phyloP scores from a whole-genome alignment of 2,888 invertebrate genomes.

The Eurois occulta region DNA sequence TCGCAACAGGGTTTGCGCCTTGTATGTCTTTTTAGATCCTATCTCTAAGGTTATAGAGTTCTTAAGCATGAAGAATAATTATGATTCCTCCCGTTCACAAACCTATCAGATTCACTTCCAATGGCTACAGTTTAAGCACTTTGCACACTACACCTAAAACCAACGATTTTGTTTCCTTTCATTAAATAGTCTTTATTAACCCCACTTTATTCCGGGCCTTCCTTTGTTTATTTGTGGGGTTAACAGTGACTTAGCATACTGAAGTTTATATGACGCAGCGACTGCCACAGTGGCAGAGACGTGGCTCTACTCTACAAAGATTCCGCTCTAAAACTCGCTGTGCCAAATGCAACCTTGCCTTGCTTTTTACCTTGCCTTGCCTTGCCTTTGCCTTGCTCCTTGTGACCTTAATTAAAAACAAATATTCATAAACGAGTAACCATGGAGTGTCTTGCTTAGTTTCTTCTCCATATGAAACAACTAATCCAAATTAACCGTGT shows the following conservation, averaged over 20 bases:
- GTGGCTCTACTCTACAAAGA: background rate
- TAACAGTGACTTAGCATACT: background rate
- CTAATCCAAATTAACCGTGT: too few species aligned
- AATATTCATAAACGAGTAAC: background rate
- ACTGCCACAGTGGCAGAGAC: background rate
- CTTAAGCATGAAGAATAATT: background rate
- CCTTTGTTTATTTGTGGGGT: background rate
- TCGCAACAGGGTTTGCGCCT: background rate
- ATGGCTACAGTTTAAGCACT: background rate
- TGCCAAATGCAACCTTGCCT: background rate
- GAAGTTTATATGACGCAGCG: background rate
- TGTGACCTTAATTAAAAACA: background rate
- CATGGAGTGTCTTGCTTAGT: background rate
- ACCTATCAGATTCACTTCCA: background rate
- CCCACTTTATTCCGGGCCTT: background rate
- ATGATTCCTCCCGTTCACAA: background rate
- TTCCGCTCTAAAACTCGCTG: background rate
- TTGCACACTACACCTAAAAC: background rate
- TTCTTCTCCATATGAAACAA: background rate
- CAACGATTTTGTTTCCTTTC: background rate
- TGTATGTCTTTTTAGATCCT: background rate
- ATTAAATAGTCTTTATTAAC: too few species aligned
- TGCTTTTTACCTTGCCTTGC: too few species aligned
- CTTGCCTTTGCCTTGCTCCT: too few species aligned
- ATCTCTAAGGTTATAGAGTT: background rate